Evolutionary conservation across 2,888 invertebrate genomes (phyloP).

Genomic region (Mesochorus sp.): DNA sequence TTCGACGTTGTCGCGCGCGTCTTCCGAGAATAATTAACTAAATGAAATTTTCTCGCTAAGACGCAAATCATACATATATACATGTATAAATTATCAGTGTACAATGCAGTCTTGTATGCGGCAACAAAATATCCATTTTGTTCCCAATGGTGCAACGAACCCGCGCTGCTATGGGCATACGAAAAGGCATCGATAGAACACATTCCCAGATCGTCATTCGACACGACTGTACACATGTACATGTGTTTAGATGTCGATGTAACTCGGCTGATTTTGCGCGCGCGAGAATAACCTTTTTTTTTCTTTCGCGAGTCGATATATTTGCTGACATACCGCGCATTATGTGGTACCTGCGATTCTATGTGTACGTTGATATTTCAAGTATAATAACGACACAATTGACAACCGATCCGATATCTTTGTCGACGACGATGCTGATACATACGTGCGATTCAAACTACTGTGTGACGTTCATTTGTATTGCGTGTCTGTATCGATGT

Average conservation of each 20-base stretch:
- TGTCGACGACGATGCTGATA: constrained; percentile 19
- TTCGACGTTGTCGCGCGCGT: background rate
- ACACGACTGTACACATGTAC: background rate
- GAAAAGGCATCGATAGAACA: constrained; percentile 2
- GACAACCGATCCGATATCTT: constrained; percentile 56
- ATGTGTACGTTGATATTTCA: constrained; percentile 47
- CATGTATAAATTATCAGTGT: background rate
- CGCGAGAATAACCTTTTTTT: background rate
- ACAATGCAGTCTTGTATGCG: background rate
- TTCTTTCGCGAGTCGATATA: constrained; percentile 32
- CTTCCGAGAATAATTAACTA: constrained; percentile 56
- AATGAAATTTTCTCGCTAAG: constrained; percentile 39
- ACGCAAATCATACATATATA: constrained; percentile 37
- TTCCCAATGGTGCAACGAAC: constrained; percentile 2
- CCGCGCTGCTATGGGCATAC: no score
- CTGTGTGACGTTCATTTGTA: background rate
- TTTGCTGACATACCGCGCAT: constrained; percentile 35
- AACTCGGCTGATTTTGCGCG: background rate
- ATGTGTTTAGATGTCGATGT: background rate
- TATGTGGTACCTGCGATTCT: no score
- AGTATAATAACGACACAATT: constrained; percentile 54
- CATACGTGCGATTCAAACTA: constrained; percentile 29
- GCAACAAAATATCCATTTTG: constrained; percentile 30
- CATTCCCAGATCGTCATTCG: constrained; percentile 6
- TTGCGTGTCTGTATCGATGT: background rate